Evolutionary conservation across 2,113 vertebrate species (phyloP).

Genomic region (Gavia stellata): DNA sequence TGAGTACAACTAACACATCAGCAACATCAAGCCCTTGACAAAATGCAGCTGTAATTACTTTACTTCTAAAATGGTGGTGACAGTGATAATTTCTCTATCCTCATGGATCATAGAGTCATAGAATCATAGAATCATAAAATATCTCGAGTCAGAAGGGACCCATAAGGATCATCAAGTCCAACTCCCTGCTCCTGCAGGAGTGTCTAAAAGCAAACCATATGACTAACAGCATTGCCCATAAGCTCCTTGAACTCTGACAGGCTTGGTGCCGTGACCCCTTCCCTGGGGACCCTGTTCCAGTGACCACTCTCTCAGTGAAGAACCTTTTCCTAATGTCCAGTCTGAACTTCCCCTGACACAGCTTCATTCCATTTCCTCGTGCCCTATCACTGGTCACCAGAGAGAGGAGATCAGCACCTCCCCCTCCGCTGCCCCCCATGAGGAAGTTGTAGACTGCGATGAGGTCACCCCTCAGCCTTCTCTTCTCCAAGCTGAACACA

Average conservation of each 20-base stretch:
- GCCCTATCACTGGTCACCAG: not conserved
- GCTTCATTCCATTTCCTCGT: not conserved
- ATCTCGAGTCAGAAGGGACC: not conserved
- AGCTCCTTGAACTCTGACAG: not conserved
- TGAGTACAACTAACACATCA: not conserved
- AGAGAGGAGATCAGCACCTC: not conserved
- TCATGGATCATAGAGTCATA: not conserved
- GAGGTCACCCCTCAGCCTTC: not conserved
- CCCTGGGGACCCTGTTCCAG: not conserved
- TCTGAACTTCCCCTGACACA: not conserved
- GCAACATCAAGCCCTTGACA: not conserved
- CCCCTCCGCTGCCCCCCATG: not conserved
- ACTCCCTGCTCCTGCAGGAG: not conserved
- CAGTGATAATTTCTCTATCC: not conserved
- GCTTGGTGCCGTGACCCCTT: not conserved
- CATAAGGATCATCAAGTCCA: not conserved
- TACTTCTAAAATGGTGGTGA: not conserved
- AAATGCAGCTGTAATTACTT: not conserved
- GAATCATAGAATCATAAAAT: not conserved
- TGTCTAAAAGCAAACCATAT: not conserved
- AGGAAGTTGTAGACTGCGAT: not conserved
- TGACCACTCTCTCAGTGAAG: not conserved
- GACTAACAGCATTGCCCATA: not conserved
- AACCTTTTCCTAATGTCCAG: not conserved
- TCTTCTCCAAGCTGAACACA: not conserved